Base-by-base conservation (phyloP, 2,888 invertebrate genomes). In the Aelia acuminata region DNA sequence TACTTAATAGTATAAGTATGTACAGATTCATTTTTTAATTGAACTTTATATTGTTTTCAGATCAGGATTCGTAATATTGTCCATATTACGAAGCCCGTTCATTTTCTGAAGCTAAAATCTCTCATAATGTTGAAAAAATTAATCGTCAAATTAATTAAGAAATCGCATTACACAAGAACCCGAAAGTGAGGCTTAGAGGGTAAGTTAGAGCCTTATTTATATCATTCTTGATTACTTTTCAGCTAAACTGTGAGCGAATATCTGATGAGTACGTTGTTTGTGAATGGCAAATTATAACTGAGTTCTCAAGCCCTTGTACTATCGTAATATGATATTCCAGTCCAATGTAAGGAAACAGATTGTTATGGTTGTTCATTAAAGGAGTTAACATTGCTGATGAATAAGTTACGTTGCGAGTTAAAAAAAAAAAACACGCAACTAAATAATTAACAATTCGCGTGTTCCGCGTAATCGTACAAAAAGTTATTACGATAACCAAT, bases 181-280 rank as follows among this genome's bases (percentile, higher is more conserved):
- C 31, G 31, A 35, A 26, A 31, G 15, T 31, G 31, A 31, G 63
- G 63, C 18, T 35, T 63, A 63, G 31, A 13, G 31, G 1, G 63
- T 63, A 31, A 31, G 63, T 63, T 63, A 63, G 63, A 18, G 63
- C 31, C 31, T 84, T 84, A 48, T 84, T 49, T 49, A 85, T 20
- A 49, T 85, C 31, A 50, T 50, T 85, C n/a, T 85, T 50, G 50
- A 15, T 48, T 39, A 39, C 85, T 48, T 26, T 84, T 84, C 13
- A 84, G 26, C 47, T 48, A 18, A 84, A 84, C 43, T 5, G 63
- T 63, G 7, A 63, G 63, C 63, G 31, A 31, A 63, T 31, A 63
- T 0, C 26, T 13, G 15, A 31, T 63, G 63, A 31, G 63, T 63
- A 35, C 63, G 31, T 63, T 35, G 63, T 63, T 63, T 18, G 31